phyloP scores from a whole-genome alignment of 2,888 invertebrate genomes.

The Bedellia somnulentella region DNA sequence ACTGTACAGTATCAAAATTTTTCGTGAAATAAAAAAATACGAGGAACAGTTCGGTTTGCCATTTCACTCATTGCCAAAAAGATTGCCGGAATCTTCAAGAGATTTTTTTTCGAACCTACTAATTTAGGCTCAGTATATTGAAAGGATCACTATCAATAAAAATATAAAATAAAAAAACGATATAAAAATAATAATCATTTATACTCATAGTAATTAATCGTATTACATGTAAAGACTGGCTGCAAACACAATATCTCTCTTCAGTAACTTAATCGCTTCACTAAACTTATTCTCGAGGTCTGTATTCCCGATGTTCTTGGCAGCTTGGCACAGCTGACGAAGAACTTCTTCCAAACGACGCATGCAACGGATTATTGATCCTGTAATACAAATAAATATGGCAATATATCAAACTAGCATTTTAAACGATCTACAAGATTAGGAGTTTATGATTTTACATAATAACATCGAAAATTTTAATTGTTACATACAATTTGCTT shows the following conservation, averaged over 20 bases:
- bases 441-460: too few relatives aligned
- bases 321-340: slow-evolving; percentile 92
- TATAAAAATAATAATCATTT: background rate
- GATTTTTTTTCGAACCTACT: too few relatives aligned
- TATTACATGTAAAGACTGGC: slow-evolving; percentile 83
- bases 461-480: too few relatives aligned
- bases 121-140: too few relatives aligned
- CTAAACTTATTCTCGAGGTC: slow-evolving; percentile 95
- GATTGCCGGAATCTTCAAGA: too few relatives aligned
- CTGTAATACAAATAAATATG: slow-evolving; percentile 15
- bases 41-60: too few relatives aligned
- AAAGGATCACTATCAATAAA: background rate
- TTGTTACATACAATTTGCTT: too few relatives aligned
- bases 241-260: slow-evolving; percentile 99
- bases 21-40: too few relatives aligned
- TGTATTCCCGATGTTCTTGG: slow-evolving; percentile 95
- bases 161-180: slow-evolving; percentile 4
- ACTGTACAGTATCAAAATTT: too few relatives aligned
- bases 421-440: too few relatives aligned
- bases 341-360: slow-evolving; percentile 93
- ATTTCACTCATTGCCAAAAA: too few relatives aligned
- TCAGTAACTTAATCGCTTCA: slow-evolving; percentile 87
- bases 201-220: slow-evolving; percentile 3
- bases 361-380: slow-evolving; percentile 82
- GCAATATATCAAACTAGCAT: background rate